Conservation (phyloP, 30 jellyfish, hydroid and myxozoan species). For the Aurelia aurita region DNA sequence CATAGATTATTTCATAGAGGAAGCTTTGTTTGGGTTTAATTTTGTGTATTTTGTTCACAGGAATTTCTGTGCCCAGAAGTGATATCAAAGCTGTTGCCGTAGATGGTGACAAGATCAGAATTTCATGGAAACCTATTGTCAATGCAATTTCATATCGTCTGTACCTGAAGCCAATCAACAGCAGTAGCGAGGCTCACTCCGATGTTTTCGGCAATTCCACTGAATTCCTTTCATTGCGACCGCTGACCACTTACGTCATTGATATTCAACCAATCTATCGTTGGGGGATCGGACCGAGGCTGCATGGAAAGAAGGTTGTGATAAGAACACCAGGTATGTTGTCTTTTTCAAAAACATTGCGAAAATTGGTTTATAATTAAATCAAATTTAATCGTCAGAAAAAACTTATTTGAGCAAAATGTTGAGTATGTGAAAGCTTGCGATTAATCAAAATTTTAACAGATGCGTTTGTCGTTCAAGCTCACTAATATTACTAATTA, state of each 20-base stretch:
- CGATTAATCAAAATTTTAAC: too few relatives aligned
- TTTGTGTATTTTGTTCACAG: not conserved
- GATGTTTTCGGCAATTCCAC: conserved; percentile 22
- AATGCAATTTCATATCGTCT: conserved; percentile 33
- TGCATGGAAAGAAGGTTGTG: conserved; percentile 11
- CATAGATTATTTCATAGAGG: too few relatives aligned
- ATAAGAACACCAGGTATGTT: conserved; percentile 56
- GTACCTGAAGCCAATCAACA: conserved; percentile 4
- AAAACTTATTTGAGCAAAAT: too few relatives aligned
- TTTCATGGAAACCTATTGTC: conserved; percentile 19
- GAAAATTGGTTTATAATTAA: too few relatives aligned
- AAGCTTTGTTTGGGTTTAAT: too few relatives aligned
- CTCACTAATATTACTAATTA: too few relatives aligned
- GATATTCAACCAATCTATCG: conserved; percentile 40
- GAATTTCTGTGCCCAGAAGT: not conserved
- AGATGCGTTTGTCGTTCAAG: too few relatives aligned
- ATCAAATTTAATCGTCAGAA: too few relatives aligned
- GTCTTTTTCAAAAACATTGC: too few relatives aligned
- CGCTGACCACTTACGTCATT: conserved; percentile 37
- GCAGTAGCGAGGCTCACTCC: not conserved
- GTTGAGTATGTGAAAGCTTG: too few relatives aligned
- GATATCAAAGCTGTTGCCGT: not conserved
- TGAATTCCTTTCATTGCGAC: conserved; percentile 20
- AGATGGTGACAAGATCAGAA: conserved; percentile 9
- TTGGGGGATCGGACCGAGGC: conserved; percentile 63